Conservation (phyloP, 1,140 invertebrate genomes). For the Branchinecta lindahli region DNA sequence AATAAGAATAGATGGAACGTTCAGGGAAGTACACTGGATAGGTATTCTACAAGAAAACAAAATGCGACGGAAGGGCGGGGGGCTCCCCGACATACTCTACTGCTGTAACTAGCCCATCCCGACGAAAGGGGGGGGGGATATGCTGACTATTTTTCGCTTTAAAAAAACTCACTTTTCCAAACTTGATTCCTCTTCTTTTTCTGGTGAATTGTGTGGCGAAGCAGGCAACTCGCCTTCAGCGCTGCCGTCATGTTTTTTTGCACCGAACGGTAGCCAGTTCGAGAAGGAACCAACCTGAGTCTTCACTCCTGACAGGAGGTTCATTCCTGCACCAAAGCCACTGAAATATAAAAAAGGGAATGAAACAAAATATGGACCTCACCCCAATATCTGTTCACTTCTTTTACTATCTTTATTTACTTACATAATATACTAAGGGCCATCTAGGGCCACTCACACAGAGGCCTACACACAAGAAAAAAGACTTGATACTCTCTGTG, state of each 20-base stretch:
- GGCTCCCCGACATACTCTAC: no score
- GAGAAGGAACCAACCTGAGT: constrained; percentile 5
- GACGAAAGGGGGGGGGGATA: no score
- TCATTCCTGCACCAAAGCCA: neutral
- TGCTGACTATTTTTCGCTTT: no score
- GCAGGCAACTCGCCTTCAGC: neutral
- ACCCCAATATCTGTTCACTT: neutral
- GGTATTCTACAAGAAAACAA: no score
- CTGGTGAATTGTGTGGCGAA: constrained; percentile 2
- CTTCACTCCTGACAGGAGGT: neutral
- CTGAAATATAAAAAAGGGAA: neutral
- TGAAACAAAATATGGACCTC: neutral
- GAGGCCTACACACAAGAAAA: neutral
- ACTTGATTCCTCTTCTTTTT: neutral
- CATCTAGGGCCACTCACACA: neutral
- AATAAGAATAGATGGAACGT: no score
- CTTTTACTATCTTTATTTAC: neutral
- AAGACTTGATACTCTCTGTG: neutral
- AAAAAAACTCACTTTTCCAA: neutral
- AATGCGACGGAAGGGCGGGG: no score
- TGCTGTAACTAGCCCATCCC: no score
- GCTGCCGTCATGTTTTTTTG: neutral
- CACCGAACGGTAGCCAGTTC: neutral
- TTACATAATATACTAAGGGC: no score
- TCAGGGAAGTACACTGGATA: no score